Conservation (phyloP, 2,797 vertebrate species). For the Chelmon rostratus region DNA sequence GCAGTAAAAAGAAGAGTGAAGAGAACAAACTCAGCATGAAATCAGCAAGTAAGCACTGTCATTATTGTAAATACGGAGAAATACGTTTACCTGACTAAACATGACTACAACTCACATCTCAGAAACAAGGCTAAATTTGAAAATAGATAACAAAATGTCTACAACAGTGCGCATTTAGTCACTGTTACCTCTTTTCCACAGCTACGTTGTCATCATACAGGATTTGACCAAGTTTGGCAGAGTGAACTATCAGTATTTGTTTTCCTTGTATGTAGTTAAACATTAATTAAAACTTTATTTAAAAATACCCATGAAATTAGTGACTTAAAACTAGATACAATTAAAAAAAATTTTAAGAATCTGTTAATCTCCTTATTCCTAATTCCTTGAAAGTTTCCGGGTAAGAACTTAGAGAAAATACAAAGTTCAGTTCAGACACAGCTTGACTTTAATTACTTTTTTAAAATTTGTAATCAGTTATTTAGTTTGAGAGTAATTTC, state of each 20-base stretch:
- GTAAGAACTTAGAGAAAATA: not conserved
- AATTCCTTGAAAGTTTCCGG: not conserved
- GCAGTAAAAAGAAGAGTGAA: slow-evolving; percentile 44
- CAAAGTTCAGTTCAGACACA: too few species aligned
- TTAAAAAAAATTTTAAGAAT: not conserved
- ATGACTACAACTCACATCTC: not conserved
- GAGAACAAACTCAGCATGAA: slow-evolving; percentile 41
- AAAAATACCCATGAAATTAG: too few species aligned
- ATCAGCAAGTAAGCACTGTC: slow-evolving; percentile 54
- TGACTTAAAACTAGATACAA: too few species aligned
- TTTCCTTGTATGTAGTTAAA: too few species aligned
- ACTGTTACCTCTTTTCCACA: not conserved
- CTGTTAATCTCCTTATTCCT: not conserved
- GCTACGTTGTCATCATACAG: not conserved
- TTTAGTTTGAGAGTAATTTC: not conserved
- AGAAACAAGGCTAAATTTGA: not conserved
- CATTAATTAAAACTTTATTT: too few species aligned
- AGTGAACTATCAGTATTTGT: not conserved
- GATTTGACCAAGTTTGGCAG: not conserved
- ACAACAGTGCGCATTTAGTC: not conserved
- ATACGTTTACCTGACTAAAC: not conserved
- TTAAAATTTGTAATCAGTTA: not conserved
- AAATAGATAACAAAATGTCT: not conserved
- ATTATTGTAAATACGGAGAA: not conserved
- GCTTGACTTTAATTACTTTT: not conserved